These are phyloP conservation scores for Diarsia brunnea DNA, from an alignment of 2,888 invertebrate species.

Conservation along the genomic window DNA sequence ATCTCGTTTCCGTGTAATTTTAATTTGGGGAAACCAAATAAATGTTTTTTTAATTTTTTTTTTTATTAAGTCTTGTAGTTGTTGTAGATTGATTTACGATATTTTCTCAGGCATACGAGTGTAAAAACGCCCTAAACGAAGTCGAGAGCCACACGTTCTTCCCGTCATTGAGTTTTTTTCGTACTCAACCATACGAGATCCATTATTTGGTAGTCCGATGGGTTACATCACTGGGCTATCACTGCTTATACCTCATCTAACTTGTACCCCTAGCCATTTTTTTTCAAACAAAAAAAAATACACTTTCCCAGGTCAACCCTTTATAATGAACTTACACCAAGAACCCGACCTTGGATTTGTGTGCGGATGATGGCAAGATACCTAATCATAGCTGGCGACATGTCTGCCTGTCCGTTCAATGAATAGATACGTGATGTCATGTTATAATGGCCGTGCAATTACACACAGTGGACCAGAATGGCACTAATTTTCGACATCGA, in stretches of 20 bases:
- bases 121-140: background rate
- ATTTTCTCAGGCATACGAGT: background rate
- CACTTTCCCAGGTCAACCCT: too few relatives aligned
- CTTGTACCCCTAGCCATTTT: too few relatives aligned
- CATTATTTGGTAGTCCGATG: too few relatives aligned
- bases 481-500: conserved; percentile 8
- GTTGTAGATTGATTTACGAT: background rate
- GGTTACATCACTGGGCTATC: too few relatives aligned
- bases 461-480: background rate
- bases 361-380: background rate
- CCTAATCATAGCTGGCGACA: background rate
- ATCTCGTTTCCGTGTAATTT: too few relatives aligned
- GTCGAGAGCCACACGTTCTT: background rate
- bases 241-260: too few relatives aligned
- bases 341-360: background rate
- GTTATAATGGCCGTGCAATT: background rate
- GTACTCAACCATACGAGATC: background rate
- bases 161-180: background rate
- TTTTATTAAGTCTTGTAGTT: too few relatives aligned
- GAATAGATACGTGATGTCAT: background rate
- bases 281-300: too few relatives aligned
- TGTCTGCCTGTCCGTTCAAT: background rate
- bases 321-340: background rate
- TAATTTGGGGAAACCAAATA: too few relatives aligned
- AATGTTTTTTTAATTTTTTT: too few relatives aligned